Base-by-base conservation (phyloP, 2,888 invertebrate genomes). In the Cephus runcator region DNA sequence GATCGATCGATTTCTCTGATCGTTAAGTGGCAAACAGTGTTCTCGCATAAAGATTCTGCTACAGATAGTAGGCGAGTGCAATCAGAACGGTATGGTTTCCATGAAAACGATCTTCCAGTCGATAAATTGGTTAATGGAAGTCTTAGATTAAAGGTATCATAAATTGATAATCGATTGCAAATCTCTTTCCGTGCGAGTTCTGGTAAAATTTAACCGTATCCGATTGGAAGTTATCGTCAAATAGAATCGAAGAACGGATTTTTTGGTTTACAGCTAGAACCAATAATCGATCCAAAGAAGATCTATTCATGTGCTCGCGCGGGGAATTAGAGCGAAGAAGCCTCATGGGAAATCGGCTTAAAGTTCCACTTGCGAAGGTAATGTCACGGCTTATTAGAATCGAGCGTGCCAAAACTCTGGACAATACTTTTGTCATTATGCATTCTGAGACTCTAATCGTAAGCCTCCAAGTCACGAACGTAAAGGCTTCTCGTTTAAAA, bases 331-430 rank as follows among this genome's bases (percentile, higher is more conserved):
- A 87, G 85, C 87, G 83, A 86, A 84, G 86, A 86, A 83, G 82
- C 82, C 82, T 85, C 85, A 83, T 83, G 83, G 83, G 86, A 88
- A 89, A 89, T 88, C 83, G 85, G 86, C 85, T 87, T 86, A 87
- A 83, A 81, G 83, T 81, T 83, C 79, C 12, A 31, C 30, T 71
- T 71, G 71, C 12, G 30, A 71, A 71, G 71, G 71, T 71, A 71
- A 30, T 34, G 71, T 71, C 34, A 23, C 56, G 9, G 9, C 9
- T 56, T 56, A 56, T 56, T 56, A 56, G 56, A 23, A 23, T 56
- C 23, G 1, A 73, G 74, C 40, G 56, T 69, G 35, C 78, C 69
- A 69, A 69, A 80, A 76, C 79, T 78, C 80, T 84, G 79, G 80
- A 81, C 80, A 78, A 81, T 81, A 79, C 80, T 81, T 80, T 77